Conservation (phyloP, 2,888 invertebrate genomes). For the Chymomyza fuscimana region DNA sequence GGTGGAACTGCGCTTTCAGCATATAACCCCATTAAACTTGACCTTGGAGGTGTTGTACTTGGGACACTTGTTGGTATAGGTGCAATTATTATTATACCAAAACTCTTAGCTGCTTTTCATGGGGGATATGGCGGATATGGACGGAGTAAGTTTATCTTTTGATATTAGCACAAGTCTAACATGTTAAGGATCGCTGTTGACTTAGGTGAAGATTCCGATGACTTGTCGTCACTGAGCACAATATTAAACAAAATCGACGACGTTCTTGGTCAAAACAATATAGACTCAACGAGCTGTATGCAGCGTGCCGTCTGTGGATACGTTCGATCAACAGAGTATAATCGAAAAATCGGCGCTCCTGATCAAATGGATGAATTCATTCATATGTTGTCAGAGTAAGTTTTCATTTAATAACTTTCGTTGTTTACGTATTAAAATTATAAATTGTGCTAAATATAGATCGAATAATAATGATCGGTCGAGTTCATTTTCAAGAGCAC, state of each 20-base stretch:
- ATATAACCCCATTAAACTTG: constrained; percentile 88
- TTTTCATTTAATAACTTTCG: constrained; percentile 15
- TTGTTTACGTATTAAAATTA: constrained; percentile 31
- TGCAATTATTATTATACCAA: constrained; percentile 89
- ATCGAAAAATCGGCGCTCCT: constrained; percentile 83
- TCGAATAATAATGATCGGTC: constrained; percentile 31
- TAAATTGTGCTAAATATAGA: constrained; percentile 40
- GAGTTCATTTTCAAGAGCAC: constrained; percentile 27
- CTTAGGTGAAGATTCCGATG: constrained; percentile 82
- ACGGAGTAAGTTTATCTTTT: constrained; percentile 81
- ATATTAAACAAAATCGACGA: constrained; percentile 85
- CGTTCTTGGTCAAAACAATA: constrained; percentile 84
- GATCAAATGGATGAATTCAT: constrained; percentile 84
- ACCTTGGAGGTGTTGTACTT: constrained; percentile 89
- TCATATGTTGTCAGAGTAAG: constrained; percentile 84
- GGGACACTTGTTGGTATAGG: constrained; percentile 91
- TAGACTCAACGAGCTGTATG: constrained; percentile 86
- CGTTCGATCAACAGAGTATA: constrained; percentile 85
- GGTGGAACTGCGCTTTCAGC: constrained; percentile 81
- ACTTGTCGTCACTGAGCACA: constrained; percentile 83
- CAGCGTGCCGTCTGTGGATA: constrained; percentile 87
- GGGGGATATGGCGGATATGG: constrained; percentile 84
- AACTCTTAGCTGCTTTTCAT: constrained; percentile 86
- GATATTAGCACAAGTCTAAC: too few relatives aligned
- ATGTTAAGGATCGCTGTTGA: background rate